These are phyloP conservation scores for Brachymystax lenok DNA, from an alignment of 2,797 vertebrate species.

Conservation along the genomic window DNA sequence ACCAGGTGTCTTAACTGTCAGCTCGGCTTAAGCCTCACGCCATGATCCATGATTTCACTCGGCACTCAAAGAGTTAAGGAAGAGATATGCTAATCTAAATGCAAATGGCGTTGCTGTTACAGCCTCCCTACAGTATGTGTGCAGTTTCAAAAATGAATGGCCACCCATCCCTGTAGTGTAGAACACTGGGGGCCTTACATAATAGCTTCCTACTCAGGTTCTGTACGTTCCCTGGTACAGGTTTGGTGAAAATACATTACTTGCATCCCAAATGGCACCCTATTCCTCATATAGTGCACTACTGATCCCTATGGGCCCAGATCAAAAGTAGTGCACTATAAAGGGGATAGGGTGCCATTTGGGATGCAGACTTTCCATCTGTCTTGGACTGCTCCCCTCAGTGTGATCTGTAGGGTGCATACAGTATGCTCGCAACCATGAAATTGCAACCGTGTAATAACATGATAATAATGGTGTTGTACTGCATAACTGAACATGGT, in stretches of 20 bases:
- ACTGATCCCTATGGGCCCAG: neutral
- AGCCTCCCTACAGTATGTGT: conserved; percentile 7
- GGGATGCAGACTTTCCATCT: neutral
- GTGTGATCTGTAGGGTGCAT: neutral
- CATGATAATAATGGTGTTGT: conserved; percentile 30
- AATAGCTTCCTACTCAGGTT: conserved; percentile 9
- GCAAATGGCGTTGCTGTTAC: conserved; percentile 30
- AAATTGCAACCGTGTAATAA: conserved; percentile 37
- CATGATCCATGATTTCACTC: neutral
- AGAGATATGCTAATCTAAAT: conserved; percentile 35
- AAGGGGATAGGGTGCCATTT: neutral
- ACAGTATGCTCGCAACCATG: conserved; percentile 24
- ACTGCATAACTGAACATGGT: conserved; percentile 18
- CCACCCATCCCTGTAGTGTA: neutral
- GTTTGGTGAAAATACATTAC: neutral
- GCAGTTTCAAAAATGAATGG: neutral
- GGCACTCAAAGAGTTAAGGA: conserved; percentile 35
- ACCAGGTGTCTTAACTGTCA: conserved; percentile 15
- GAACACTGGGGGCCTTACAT: conserved; percentile 17
- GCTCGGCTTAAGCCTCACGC: conserved; percentile 20
- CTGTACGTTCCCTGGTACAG: neutral
- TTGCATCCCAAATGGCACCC: neutral
- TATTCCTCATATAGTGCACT: neutral
- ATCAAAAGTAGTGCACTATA: neutral
- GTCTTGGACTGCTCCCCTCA: neutral